Base-by-base conservation (phyloP, 2,888 invertebrate genomes). In the Drosophila parthenogenetica region DNA sequence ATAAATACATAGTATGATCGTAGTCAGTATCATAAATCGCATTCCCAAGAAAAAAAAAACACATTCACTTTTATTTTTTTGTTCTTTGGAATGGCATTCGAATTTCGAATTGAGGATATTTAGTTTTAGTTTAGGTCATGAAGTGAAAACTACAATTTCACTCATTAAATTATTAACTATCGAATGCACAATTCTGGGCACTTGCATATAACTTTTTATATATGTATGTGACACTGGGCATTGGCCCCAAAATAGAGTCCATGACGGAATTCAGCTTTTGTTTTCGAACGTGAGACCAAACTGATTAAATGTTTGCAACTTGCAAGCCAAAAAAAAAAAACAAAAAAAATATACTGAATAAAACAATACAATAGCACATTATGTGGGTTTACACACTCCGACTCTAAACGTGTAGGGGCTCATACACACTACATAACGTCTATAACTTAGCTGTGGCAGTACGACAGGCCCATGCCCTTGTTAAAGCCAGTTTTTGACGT, bases 231-330 rank as follows among this genome's bases (percentile, higher is more conserved):
- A 22, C 57, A 57, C 43, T 77, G 80, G 86, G 62, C 80, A 80
- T 63, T 82, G 82, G 82, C 86, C 86, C 67, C 82, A 59, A 58
- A 62, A 29, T 29, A 35, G 72, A 50, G 75, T 72, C 68, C 84
- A 73, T 81, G 81, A 71, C 73, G 82, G 74, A 75, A 79, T 81
- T 74, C 67, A 66, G 61, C 66, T 81, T 87, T 85, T 81, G 79
- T 71, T 73, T 69, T 73, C 62, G 87, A 84, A 86, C 88, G 86
- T 87, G 89, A 71, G 88, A 80, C 86, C 72, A 79, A 79, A 89
- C 73, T 77, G 88, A 82, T 79, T 81, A 85, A 54, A 50, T 42
- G 78, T 63, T 73, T 75, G 89, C 87, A 73, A 77, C 65, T 70
- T 81, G 64, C 75, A 78, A 35, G 50, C 48, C 48, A 49, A 63